Percentiles rank a stretch among this genome's conserved stretches.
phyloP scores from a whole-genome alignment of 2,113 vertebrate species.

The Cavia porcellus region DNA sequence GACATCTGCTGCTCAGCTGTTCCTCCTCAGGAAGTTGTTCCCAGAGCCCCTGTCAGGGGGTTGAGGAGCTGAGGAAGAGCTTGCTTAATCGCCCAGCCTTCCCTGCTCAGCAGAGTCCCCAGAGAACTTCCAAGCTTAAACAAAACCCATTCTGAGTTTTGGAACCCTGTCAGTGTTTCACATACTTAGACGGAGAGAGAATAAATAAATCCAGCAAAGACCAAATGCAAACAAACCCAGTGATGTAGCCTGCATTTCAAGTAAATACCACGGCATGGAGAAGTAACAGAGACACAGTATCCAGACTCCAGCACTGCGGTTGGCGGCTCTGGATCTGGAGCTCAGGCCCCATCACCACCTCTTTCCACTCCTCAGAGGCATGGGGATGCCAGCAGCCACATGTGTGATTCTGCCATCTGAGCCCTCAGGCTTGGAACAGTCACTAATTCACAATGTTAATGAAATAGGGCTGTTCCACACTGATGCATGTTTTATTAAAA shows the following conservation, averaged over 20 bases:
- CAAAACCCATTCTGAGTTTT: not conserved
- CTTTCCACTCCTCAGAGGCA: not conserved
- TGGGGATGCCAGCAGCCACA: not conserved
- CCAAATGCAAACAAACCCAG: not conserved
- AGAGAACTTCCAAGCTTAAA: not conserved
- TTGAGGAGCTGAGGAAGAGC: not conserved
- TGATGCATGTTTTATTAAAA: not conserved
- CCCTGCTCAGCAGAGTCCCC: not conserved
- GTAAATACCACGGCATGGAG: not conserved
- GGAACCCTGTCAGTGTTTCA: not conserved
- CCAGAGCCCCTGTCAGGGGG: not conserved
- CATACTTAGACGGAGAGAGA: not conserved
- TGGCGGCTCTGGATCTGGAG: not conserved
- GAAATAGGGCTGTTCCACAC: accelerated
- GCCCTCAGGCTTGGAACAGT: not conserved
- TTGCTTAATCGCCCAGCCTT: not conserved
- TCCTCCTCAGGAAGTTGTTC: not conserved
- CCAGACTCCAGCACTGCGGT: not conserved
- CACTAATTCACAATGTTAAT: not conserved
- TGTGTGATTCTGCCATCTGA: not conserved
- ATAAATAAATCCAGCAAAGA: not conserved
- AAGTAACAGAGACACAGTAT: accelerated
- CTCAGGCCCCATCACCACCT: not conserved
- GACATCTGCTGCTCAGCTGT: not conserved
- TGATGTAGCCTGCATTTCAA: not conserved